Percentiles rank a stretch among this genome's conserved stretches.
These are phyloP conservation scores for Spongilla lacustris DNA, from an alignment of 37 sponge, comb jelly and placozoan genomes.

Conservation along the genomic window DNA sequence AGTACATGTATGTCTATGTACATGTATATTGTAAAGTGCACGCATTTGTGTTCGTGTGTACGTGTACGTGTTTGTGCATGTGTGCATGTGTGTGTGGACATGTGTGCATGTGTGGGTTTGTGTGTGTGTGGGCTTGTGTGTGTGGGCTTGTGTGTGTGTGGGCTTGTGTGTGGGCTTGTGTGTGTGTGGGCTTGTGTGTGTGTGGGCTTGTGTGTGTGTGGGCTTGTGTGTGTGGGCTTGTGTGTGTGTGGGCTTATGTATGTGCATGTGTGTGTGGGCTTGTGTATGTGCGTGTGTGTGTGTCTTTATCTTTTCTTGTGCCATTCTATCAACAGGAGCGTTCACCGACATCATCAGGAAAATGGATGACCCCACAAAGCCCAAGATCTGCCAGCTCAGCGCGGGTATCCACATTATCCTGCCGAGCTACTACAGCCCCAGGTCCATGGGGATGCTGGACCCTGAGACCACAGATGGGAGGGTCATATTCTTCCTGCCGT, in stretches of 20 bases:
- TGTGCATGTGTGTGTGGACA: background rate
- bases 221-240: background rate
- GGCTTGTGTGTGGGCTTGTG: background rate
- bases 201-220: background rate
- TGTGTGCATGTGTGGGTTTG: background rate
- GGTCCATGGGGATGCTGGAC: constrained; percentile 95
- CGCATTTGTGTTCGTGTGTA: background rate
- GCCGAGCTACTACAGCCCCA: constrained; percentile 95
- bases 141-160: background rate
- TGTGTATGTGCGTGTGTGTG: background rate
- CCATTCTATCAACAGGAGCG: constrained; percentile 61
- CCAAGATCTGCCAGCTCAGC: constrained; percentile 84
- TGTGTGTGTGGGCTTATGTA: background rate
- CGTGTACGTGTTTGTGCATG: background rate
- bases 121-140: background rate
- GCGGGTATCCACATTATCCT: constrained; percentile 94
- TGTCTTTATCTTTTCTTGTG: too few species aligned
- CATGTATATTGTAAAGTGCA: background rate
- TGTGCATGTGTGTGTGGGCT: background rate
- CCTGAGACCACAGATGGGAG: constrained; percentile 96
- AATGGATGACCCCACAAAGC: constrained; percentile 81
- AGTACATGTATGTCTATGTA: background rate
- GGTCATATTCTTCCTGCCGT: constrained; percentile 99
- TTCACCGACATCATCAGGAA: constrained; percentile 87
- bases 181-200: background rate